Conservation (phyloP, 2,888 invertebrate genomes). For the Drosophila longiperda region DNA sequence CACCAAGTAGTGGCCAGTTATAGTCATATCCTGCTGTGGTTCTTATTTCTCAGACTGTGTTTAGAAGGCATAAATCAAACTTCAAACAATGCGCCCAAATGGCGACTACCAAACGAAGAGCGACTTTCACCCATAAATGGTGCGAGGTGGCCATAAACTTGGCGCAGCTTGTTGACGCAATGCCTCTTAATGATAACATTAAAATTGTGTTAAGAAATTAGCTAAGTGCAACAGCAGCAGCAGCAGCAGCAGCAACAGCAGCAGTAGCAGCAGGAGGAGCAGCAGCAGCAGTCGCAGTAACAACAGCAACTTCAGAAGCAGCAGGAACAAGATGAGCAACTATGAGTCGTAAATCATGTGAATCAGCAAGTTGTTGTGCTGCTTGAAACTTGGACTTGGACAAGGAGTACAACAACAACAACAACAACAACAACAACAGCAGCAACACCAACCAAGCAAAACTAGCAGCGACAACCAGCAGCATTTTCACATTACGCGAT, state of each 20-base stretch:
- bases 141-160: constrained; percentile 56
- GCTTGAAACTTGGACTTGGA: constrained; percentile 44
- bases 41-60: constrained; percentile 22
- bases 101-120: constrained; percentile 28
- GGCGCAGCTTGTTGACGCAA: constrained; percentile 58
- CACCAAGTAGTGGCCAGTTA: constrained; percentile 26
- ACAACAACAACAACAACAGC: constrained; percentile 19
- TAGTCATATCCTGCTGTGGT: constrained; percentile 48
- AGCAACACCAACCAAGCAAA: constrained; percentile 11
- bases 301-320: constrained; percentile 11
- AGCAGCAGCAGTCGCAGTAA: constrained; percentile 26
- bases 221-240: constrained; percentile 49
- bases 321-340: constrained; percentile 41
- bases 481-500: constrained; percentile 79
- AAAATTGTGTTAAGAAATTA: constrained; percentile 81
- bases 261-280: constrained; percentile 13
- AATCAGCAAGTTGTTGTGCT: constrained; percentile 51
- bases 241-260: constrained; percentile 9
- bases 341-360: constrained; percentile 72
- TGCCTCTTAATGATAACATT: constrained; percentile 77
- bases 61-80: constrained; percentile 65
- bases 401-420: constrained; percentile 24
- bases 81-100: constrained; percentile 65
- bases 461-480: constrained; percentile 52
- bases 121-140: constrained; percentile 77